These are phyloP conservation scores for Heterodera schachtii DNA, from an alignment of 1,140 invertebrate genomes.

Conservation along the genomic window DNA sequence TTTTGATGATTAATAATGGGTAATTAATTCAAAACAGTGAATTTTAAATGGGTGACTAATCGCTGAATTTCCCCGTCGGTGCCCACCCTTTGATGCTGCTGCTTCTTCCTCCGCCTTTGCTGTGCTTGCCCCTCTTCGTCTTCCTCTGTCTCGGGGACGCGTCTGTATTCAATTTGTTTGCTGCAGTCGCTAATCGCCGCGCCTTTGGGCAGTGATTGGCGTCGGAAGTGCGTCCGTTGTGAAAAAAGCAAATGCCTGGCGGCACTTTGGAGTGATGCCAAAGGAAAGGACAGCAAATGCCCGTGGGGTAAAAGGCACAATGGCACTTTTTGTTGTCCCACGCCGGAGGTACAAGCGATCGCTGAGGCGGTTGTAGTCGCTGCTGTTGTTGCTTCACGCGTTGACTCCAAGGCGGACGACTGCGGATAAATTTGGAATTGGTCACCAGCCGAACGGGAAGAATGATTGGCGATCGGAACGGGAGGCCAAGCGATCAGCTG, in stretches of 20 bases:
- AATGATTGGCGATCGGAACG: neutral
- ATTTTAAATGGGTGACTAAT: no score
- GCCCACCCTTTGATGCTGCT: slow-evolving; percentile 1
- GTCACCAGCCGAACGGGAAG: neutral
- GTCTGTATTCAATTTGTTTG: slow-evolving; percentile 3
- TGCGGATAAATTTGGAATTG: neutral
- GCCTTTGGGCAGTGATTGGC: neutral
- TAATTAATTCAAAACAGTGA: no score
- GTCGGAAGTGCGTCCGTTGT: neutral
- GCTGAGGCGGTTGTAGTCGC: neutral
- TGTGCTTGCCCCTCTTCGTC: neutral
- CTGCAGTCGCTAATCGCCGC: neutral
- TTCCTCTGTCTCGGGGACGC: slow-evolving; percentile 19
- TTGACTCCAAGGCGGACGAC: neutral
- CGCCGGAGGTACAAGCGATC: neutral
- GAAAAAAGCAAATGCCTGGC: neutral
- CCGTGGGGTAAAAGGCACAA: slow-evolving; percentile 3
- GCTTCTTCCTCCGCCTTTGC: neutral
- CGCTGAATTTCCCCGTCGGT: neutral
- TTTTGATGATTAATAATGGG: no score
- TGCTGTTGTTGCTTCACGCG: neutral
- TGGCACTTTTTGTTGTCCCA: neutral
- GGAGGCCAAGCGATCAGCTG: slow-evolving; percentile 32
- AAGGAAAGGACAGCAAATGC: neutral
- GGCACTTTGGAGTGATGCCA: slow-evolving; percentile 3